Conservation (phyloP, 2,888 invertebrate genomes). For the Drosophila rubida region DNA sequence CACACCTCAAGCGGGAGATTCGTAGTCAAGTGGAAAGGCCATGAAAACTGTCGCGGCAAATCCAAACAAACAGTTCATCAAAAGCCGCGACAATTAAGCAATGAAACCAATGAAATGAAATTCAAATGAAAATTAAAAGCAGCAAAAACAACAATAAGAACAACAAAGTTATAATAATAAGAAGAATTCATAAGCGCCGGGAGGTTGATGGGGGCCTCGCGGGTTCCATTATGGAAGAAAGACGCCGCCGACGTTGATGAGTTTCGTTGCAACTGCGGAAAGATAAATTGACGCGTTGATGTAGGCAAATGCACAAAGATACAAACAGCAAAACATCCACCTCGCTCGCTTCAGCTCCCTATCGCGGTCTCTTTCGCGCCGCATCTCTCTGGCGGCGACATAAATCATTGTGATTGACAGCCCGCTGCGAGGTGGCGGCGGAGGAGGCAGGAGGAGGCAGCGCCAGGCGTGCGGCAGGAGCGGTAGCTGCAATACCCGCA, state of each 20-base stretch:
- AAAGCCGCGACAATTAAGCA: conserved; percentile 79
- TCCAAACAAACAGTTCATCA: conserved; percentile 81
- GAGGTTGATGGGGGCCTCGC: conserved; percentile 18
- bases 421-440: conserved; percentile 56
- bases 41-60: conserved; percentile 79
- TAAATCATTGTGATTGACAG: conserved; percentile 85
- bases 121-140: conserved; percentile 72
- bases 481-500: conserved; percentile 66
- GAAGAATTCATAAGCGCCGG: conserved; percentile 62
- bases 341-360: conserved; percentile 1
- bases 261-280: conserved; percentile 79
- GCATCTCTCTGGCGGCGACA: conserved; percentile 79
- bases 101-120: conserved; percentile 62
- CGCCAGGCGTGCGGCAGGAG: conserved; percentile 15
- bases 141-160: background rate
- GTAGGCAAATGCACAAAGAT: conserved; percentile 73
- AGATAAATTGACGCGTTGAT: conserved; percentile 82
- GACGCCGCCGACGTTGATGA: conserved; percentile 75
- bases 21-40: conserved; percentile 23
- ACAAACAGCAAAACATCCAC: conserved; percentile 51
- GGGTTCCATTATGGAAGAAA: conserved; percentile 68
- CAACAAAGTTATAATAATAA: conserved; percentile 7
- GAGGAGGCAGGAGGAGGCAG: background rate
- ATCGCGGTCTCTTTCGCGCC: background rate
- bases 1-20: conserved; percentile 50